phyloP scores from a whole-genome alignment of 2,888 invertebrate genomes.

The Lasioglossum lativentre region DNA sequence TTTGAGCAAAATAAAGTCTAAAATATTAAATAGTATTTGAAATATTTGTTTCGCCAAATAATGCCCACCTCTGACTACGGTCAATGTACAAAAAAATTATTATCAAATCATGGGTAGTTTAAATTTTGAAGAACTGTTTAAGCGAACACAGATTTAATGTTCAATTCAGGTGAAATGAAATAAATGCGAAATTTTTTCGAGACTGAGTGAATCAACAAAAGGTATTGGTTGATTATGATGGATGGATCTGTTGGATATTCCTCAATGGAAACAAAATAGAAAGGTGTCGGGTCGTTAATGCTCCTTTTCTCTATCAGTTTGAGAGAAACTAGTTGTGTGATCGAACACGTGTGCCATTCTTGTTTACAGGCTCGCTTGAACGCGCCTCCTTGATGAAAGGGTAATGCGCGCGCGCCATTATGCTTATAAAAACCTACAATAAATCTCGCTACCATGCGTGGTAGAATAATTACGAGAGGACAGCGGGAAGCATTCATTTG shows the following conservation, averaged over 20 bases:
- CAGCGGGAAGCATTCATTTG: constrained; percentile 42
- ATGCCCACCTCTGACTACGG: too few relatives aligned
- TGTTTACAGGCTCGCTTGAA: constrained; percentile 43
- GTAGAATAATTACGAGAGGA: constrained; percentile 50
- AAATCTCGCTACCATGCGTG: constrained; percentile 45
- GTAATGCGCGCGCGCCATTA: constrained; percentile 51
- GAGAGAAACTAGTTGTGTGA: constrained; percentile 42
- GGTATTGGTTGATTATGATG: not conserved
- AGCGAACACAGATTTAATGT: too few relatives aligned
- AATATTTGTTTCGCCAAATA: too few relatives aligned
- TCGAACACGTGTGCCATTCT: constrained; percentile 51
- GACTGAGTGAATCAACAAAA: not conserved
- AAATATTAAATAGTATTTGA: too few relatives aligned
- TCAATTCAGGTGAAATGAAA: not conserved
- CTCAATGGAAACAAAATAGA: constrained; percentile 15
- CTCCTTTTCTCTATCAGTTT: constrained; percentile 32
- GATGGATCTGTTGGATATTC: not conserved
- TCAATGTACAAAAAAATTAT: not conserved
- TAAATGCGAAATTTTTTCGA: not conserved
- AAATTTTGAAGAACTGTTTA: too few relatives aligned
- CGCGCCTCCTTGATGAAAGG: constrained; percentile 50
- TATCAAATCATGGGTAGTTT: not conserved
- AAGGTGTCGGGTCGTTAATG: constrained; percentile 18
- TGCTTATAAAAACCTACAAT: constrained; percentile 50
- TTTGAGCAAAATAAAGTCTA: too few relatives aligned